phyloP scores from a whole-genome alignment of 2,888 invertebrate species.

The Calliphora vomitoria region DNA sequence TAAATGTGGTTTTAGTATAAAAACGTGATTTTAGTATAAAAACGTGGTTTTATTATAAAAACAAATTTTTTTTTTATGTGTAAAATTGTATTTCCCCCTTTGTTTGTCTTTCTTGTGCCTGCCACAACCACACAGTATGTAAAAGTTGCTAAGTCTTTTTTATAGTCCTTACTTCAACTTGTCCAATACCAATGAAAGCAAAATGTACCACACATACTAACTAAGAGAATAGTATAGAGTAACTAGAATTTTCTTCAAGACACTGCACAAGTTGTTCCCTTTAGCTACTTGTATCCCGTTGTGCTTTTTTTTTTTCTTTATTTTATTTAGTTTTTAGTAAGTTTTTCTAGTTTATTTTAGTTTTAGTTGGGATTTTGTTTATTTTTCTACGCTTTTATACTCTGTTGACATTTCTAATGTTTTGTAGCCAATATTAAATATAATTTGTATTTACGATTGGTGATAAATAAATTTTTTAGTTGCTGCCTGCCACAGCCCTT shows the following conservation, averaged over 20 bases:
- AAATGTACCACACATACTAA: background rate
- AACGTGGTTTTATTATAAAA: background rate
- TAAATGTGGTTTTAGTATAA: background rate
- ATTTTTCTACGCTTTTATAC: background rate
- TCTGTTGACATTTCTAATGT: slow-evolving; percentile 51
- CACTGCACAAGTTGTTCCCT: background rate
- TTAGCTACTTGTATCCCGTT: slow-evolving; percentile 27
- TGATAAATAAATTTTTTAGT: slow-evolving; percentile 63
- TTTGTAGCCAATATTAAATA: slow-evolving; percentile 60
- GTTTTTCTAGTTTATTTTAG: slow-evolving; percentile 18
- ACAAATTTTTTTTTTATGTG: background rate
- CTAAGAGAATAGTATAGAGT: background rate
- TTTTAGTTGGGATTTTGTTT: slow-evolving; percentile 25
- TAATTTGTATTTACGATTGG: slow-evolving; percentile 71
- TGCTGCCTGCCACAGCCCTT: background rate
- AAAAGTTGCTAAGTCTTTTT: slow-evolving; percentile 51
- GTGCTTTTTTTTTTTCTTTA: slow-evolving; percentile 17
- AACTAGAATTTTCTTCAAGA: background rate
- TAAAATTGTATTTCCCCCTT: background rate
- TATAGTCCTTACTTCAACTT: slow-evolving; percentile 45
- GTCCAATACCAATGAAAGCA: slow-evolving; percentile 44
- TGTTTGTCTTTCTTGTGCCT: background rate
- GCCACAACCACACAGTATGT: background rate
- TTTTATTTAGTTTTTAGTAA: slow-evolving; percentile 49
- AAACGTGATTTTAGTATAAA: no score